phyloP scores from a whole-genome alignment of 2,797 vertebrate genomes.

The Thaleichthys pacificus region DNA sequence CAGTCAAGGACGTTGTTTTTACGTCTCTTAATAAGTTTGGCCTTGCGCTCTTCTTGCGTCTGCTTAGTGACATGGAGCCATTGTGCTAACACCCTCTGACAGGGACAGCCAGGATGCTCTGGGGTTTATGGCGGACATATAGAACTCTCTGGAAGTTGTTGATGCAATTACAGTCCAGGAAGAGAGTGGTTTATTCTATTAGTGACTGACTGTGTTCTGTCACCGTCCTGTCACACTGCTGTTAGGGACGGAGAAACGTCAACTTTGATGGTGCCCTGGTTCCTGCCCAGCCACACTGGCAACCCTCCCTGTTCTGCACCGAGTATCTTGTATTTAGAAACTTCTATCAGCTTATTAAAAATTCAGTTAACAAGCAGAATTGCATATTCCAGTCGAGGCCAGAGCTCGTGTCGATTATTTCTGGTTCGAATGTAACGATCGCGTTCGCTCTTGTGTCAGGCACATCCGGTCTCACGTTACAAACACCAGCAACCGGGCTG shows the following conservation, averaged over 20 bases:
- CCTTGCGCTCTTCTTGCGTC: neutral
- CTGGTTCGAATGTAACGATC: no score
- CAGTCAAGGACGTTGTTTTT: neutral
- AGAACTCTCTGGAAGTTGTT: slow-evolving; percentile 36
- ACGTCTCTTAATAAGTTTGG: neutral
- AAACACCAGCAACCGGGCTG: no score
- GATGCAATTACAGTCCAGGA: slow-evolving; percentile 42
- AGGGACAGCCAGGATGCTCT: slow-evolving; percentile 22
- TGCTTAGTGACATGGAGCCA: neutral
- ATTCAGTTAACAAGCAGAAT: no score
- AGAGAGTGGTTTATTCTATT: slow-evolving; percentile 39
- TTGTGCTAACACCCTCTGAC: neutral
- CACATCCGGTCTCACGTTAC: no score
- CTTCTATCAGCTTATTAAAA: no score
- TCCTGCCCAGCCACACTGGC: neutral
- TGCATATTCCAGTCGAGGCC: no score
- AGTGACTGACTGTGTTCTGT: slow-evolving; percentile 16
- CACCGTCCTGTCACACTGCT: neutral
- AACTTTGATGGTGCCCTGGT: neutral
- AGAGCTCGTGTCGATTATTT: no score
- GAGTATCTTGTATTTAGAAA: no score
- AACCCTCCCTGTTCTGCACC: no score
- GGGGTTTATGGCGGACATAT: slow-evolving; percentile 23
- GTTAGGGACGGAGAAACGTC: neutral
- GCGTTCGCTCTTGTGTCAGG: no score